Conservation (phyloP, 1,140 invertebrate genomes). For the Lepidurus couesii region DNA sequence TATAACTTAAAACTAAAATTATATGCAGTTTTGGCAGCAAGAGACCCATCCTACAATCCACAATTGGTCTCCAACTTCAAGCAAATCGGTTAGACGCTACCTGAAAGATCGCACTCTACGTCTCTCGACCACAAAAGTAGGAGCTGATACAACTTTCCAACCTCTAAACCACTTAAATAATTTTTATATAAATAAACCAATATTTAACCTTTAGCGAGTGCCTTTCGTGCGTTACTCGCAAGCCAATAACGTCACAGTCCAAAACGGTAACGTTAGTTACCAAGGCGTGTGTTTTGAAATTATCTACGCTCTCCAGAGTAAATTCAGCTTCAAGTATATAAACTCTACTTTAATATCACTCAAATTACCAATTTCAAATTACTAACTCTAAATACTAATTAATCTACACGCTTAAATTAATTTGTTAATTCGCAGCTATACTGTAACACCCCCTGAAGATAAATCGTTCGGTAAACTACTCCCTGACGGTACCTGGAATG, state of each 20-base stretch:
- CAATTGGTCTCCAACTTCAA: not conserved
- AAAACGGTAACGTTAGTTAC: not conserved
- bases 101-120: not conserved
- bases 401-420: not conserved
- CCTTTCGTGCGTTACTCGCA: not conserved
- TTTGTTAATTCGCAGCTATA: not conserved
- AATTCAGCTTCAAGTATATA: slow-evolving; percentile 27
- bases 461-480: slow-evolving; percentile 14
- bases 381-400: too few relatives aligned
- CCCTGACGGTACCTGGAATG: slow-evolving; percentile 29
- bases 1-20: not conserved
- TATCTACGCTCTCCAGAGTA: slow-evolving; percentile 8
- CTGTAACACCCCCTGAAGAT: not conserved
- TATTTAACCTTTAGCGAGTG: not conserved
- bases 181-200: not conserved
- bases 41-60: not conserved
- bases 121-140: not conserved
- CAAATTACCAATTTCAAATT: not conserved
- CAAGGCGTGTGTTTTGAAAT: slow-evolving; percentile 26
- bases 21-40: not conserved
- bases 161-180: too few relatives aligned
- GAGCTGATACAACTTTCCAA: not conserved
- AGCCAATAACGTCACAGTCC: too few relatives aligned
- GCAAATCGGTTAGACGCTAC: not conserved
- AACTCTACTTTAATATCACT: not conserved